Conservation (phyloP, 2,888 invertebrate species). For the Adela reaumurella region DNA sequence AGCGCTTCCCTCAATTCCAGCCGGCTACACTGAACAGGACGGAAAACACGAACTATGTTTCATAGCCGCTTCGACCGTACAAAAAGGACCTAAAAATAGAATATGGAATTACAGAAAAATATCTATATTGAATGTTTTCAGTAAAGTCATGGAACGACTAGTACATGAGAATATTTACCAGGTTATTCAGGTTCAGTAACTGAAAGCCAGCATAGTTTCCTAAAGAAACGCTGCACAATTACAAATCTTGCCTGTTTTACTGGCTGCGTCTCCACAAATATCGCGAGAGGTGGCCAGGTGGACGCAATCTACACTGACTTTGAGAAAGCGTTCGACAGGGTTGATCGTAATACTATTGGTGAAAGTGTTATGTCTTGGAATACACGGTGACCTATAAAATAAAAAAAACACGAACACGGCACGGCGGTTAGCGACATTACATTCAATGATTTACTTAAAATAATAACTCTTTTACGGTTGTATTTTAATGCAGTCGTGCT, state of each 20-base stretch:
- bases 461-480: too few species aligned
- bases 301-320: slow-evolving; percentile 16
- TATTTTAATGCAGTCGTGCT: too few species aligned
- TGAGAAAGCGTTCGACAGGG: slow-evolving; percentile 14
- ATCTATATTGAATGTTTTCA: neutral
- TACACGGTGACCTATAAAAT: slow-evolving; percentile 1
- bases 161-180: neutral
- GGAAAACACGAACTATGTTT: too few species aligned
- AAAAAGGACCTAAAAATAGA: neutral
- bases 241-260: slow-evolving; percentile 10
- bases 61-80: too few species aligned
- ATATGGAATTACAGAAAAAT: neutral
- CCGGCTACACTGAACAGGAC: too few species aligned
- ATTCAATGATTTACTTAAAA: too few species aligned
- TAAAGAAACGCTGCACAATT: slow-evolving; percentile 9
- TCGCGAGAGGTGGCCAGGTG: slow-evolving; percentile 11
- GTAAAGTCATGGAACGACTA: neutral
- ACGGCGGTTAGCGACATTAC: too few species aligned
- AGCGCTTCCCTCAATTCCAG: too few species aligned
- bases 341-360: slow-evolving; percentile 3
- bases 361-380: neutral
- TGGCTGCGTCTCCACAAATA: slow-evolving; percentile 4
- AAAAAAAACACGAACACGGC: too few species aligned
- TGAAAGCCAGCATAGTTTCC: slow-evolving; percentile 7
- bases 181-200: neutral